Percentiles rank a stretch among this genome's conserved stretches.
Evolutionary conservation across 2,888 invertebrate genomes (phyloP).

Genomic region (Ormyrus rosae): DNA sequence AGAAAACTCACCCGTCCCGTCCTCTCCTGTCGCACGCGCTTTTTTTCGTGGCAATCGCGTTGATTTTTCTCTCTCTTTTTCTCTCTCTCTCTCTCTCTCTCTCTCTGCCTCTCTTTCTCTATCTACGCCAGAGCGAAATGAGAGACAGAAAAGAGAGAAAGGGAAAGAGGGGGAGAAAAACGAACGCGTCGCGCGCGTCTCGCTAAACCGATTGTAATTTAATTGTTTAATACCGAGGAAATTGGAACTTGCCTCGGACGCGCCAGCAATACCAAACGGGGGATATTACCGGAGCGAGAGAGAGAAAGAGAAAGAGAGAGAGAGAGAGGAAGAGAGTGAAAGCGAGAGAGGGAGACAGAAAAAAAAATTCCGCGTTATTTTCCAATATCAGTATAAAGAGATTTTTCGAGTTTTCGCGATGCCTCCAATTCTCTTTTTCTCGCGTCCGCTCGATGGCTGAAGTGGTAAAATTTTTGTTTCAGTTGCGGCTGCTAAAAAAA

Average conservation of each 20-base stretch:
- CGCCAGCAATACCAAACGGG: constrained; percentile 59
- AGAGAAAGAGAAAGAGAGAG: not conserved
- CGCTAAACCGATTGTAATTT: constrained; percentile 70
- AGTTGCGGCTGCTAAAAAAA: not conserved
- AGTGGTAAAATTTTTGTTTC: constrained; percentile 3
- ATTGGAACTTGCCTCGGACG: constrained; percentile 70
- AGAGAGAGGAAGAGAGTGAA: constrained; percentile 25
- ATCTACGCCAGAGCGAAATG: not conserved
- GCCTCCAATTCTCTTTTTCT: not conserved
- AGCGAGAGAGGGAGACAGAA: constrained; percentile 6
- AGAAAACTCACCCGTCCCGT: constrained; percentile 12
- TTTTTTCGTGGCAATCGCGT: not conserved
- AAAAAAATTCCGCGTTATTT: constrained; percentile 54
- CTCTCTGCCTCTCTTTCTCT: constrained; percentile 12
- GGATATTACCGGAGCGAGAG: constrained; percentile 63
- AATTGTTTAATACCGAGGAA: constrained; percentile 71
- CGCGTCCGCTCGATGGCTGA: not conserved
- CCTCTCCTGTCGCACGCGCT: not conserved
- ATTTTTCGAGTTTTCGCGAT: constrained; percentile 50
- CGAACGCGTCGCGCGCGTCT: constrained; percentile 9
- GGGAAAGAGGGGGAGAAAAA: not conserved
- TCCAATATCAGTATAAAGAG: constrained; percentile 43
- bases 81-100: not conserved
- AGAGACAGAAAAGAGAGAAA: not conserved
- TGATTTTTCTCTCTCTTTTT: not conserved